Evolutionary conservation across 2,888 invertebrate genomes (phyloP), one percentile per base, ranked within the genome.

Genomic region (Microplitis deprimator): DNA sequence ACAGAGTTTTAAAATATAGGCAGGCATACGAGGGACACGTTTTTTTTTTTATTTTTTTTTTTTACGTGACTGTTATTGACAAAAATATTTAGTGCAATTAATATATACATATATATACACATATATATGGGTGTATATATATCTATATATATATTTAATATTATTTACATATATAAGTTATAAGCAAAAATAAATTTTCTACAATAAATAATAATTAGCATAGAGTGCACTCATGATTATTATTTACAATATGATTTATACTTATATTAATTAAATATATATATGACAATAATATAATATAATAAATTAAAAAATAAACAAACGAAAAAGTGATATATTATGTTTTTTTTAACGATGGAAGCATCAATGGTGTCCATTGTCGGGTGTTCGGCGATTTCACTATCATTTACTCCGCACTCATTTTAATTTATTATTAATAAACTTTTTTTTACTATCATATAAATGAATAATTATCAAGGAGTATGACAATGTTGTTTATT

Each of bases 111-210:
- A 17, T 39, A 60, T 62, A 68, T 68, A 77, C 20, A 68, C 70
- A 71, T 70, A 69, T 60, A 50, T 40, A 71, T 73, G 17, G 60
- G 68, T 74, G 50, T 10, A 74, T 59, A 68, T 10, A 17, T 39
- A 39, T 61, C 68, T 68, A 77, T 41, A 68, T 70, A 71, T 60
- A 50, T 40, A 71, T 40, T 64, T 62, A 74, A 64, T 61, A 61
- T 74, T 74, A 74, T 68, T 74, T 74, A 74, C 68, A 74, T 68
- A 20, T 67, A 74, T 50, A 77, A 77, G 50, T 77, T 69, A 69
- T 41, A 64, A 64, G 72, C 17, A 73, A 73, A 62, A 73, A 61
- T 62, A 39, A 60, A 40, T 68, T 64, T 50, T 69, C 41, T 61
- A 39, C 16, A 16, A 64, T 69, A 62, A 59, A 29, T 41, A 68